Base-by-base conservation (phyloP, 1,140 invertebrate genomes). In the Pomacea maculata region DNA sequence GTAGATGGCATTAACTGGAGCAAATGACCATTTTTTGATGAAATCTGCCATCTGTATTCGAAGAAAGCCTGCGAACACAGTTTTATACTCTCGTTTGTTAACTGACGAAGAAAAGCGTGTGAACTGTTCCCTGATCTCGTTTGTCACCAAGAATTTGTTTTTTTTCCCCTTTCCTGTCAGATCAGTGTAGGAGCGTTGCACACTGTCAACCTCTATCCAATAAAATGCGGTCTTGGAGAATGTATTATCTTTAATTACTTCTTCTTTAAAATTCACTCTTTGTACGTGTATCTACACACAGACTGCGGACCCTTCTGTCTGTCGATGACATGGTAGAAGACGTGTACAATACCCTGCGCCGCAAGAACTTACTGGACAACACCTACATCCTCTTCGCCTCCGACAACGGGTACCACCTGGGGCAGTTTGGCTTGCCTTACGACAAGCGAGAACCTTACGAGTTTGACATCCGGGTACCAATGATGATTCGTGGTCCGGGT, bases 401-500 rank as follows among this genome's bases (percentile, higher is more conserved):
- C 0, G 96, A 97, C 89, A 96, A 97, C 92, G 96, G 96, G 73
- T 97, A 95, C 91, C 96, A 97, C 92, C 92, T 97, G 86, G 95
- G 96, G 68, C 96, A 97, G 91, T 96, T 96, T 90, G 94, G 95
- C 54, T 93, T 96, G 91, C 95, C 96, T 0, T 94, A 94, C 87
- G 96, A 97, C 89, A 97, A 97, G 89, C 92, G 96, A 52, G 95
- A 97, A 84, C 95, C 95, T 0, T 97, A 97, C 88, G 96, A 97
- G 88, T 95, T 95, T 1, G 96, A 97, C 87, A 95, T 96, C 61
- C 93, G 93, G 85, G 94, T 97, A 1, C 96, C 96, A 9, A 90
- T 97, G 21, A 84, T 97, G 45, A 94, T 97, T 10, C 91, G 94
- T 79, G 96, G 96, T 25, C 96, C 96, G 1, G 92, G 92, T 3